Evolutionary conservation across 2,888 invertebrate genomes (phyloP).

Genomic region (Cryptus viduatorius): DNA sequence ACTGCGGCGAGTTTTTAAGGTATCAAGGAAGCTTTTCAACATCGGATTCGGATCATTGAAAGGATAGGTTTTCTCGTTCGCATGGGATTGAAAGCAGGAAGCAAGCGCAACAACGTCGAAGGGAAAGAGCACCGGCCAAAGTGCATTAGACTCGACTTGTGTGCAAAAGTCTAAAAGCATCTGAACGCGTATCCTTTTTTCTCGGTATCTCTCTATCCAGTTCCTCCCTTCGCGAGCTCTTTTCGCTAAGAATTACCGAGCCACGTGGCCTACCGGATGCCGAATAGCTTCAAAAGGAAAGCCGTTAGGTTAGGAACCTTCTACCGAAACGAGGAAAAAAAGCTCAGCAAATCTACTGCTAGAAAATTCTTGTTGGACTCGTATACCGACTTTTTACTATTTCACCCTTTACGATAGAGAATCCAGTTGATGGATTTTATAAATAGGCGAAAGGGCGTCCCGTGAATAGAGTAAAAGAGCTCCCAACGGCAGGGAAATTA

Average conservation of each 20-base stretch:
- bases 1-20: background rate
- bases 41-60: slow-evolving; percentile 16
- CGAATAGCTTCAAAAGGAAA: slow-evolving; percentile 1
- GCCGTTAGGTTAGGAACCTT: slow-evolving; percentile 15
- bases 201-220: background rate
- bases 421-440: background rate
- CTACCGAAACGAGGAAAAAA: slow-evolving; percentile 2
- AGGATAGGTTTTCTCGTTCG: slow-evolving; percentile 21
- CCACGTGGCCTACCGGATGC: background rate
- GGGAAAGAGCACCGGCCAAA: slow-evolving; percentile 21
- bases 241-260: slow-evolving; percentile 24
- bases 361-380: background rate
- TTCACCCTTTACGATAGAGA: background rate
- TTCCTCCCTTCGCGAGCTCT: background rate
- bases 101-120: background rate
- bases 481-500: slow-evolving; percentile 25
- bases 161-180: slow-evolving; percentile 43
- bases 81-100: slow-evolving; percentile 5
- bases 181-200: slow-evolving; percentile 1
- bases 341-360: background rate
- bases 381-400: background rate
- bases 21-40: slow-evolving; percentile 5
- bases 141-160: slow-evolving; percentile 48
- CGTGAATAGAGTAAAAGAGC: slow-evolving; percentile 23
- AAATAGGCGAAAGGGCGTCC: slow-evolving; percentile 12